Base-by-base conservation (phyloP, 2,888 invertebrate species). In the Hemicrepidius hirtus region DNA sequence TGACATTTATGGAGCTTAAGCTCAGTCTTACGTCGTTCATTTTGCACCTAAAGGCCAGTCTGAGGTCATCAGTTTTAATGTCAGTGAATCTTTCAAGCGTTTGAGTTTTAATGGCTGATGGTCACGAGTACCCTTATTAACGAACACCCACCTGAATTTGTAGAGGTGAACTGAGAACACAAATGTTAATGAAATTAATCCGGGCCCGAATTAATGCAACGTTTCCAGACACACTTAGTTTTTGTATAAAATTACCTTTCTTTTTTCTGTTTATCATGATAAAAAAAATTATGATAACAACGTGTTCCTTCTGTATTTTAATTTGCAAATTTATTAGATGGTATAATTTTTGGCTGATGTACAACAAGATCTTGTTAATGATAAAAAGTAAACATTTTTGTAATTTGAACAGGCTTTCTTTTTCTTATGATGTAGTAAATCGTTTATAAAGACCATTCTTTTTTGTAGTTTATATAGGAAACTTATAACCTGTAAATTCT, bases 21-120 rank as follows among this genome's bases (percentile, higher is more conserved):
- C 57, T 62, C 28, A 21, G 41, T 62, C 60, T 44, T 44, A 62
- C 60, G 28, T 21, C n/a, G 44, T 62, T 62, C 41, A 62, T 62
- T 62, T 62, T 44, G 60, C 60, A 28, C 44, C 24, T 57, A 62
- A 62, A 62, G 41, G 60, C 28, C 60, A 62, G 12, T 7, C 35
- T 20, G 37, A 62, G 44, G 21, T 62, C 21, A 32, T 41, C 60
- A 62, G 41, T 62, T 44, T 62, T 62, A 44, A 62, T 41, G 28
- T 24, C 41, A 5, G 24, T 9, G 28, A 57, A 57, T 57, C 57
- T 57, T 20, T 37, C 57, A 20, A 13, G 6, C 57, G 10, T 55
- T 32, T 37, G 13, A 10, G 20, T 37, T 7, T 9, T 57, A 57
- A 57, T 57, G 37, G 57, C 16, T 18, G 37, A 37, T 57, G 37